Base-by-base conservation (phyloP, 2,797 vertebrate species). In the Nasua narica region DNA sequence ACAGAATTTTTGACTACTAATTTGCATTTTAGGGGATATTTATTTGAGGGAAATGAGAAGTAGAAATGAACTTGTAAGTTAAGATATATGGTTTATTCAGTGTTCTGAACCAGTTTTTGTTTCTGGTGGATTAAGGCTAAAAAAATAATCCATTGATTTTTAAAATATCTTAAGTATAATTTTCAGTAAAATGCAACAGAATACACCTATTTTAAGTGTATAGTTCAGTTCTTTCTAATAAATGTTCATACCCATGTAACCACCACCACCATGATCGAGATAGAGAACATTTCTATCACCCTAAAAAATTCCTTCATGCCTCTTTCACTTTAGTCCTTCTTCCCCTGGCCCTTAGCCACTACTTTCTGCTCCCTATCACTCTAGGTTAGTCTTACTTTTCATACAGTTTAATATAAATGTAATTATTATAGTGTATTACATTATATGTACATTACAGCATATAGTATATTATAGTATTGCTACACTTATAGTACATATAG, bases 11-110 rank as follows among this genome's bases (percentile, higher is more conserved):
- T 96, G 88, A 72, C 29, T 29, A 15, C n/a, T 91, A 7, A 76
- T 88, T 91, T 93, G 35, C 78, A 74, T 91, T 90, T 92, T 40
- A 92, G 90, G 76, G n/a, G 18, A 37, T 72, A 50, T 54, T 89
- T 89, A 52, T 83, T 95, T 97, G 90, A 67, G 56, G 52, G 21
- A 77, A 93, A 72, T 72, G 90, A 72, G 29, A 93, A 89, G 40
- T 95, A 92, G 52, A 88, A 81, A 69, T 86, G n/a, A 90, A 84
- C n/a, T 94, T 43, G 46, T 82, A 85, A 76, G 77, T 43, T 81
- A 96, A 60, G 25, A 65, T 88, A 58, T 14, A 43, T 67, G 14
- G 25, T 84, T n/a, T 15, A 5, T 81, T 93, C 12, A 78, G 2
- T 91, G 81, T 89, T 92, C 9, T 87, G 60, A 97, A 79, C 40